phyloP scores from a whole-genome alignment of 92 coral and sea anemone species.

The Paramuricea clavata region DNA sequence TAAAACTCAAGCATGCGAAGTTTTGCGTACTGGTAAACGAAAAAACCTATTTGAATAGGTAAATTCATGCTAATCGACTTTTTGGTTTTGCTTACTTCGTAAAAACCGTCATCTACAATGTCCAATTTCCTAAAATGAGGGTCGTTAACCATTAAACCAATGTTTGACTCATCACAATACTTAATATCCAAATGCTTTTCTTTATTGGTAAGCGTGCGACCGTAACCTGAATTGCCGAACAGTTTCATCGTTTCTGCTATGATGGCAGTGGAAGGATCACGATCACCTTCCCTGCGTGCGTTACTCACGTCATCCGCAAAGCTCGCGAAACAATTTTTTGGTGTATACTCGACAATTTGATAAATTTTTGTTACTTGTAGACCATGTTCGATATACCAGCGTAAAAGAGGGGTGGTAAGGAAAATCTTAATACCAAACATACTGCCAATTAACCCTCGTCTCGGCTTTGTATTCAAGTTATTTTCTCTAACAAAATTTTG shows the following conservation, averaged over 20 bases:
- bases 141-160: neutral
- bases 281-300: neutral
- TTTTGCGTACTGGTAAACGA: conserved; percentile 66
- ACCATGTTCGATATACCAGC: neutral
- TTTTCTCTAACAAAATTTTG: neutral
- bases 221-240: neutral
- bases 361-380: neutral
- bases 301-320: neutral
- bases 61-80: conserved; percentile 14
- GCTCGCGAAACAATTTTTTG: neutral
- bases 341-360: neutral
- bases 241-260: neutral
- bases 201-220: neutral
- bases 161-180: neutral
- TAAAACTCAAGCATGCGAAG: conserved; percentile 62
- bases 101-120: neutral
- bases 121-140: neutral
- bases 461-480: conserved; percentile 19
- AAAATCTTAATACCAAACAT: neutral
- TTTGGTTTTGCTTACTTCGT: neutral
- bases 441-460: neutral
- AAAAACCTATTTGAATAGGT: conserved; percentile 44
- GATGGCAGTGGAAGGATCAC: neutral
- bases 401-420: neutral
- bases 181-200: neutral